phyloP scores from a whole-genome alignment of 2,888 invertebrate genomes.

The Epinotia demarniana region DNA sequence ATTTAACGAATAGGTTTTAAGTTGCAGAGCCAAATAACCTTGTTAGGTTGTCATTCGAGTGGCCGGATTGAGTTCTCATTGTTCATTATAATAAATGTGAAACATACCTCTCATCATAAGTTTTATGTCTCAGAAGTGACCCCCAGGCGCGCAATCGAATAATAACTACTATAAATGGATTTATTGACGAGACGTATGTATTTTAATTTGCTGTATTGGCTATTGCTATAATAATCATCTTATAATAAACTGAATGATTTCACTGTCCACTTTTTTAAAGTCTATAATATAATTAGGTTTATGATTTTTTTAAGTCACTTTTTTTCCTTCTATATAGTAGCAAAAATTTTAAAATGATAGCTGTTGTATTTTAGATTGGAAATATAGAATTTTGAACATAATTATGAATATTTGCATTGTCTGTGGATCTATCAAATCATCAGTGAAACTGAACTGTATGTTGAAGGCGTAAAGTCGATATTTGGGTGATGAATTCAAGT shows the following conservation, averaged over 20 bases:
- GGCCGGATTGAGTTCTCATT: slow-evolving; percentile 38
- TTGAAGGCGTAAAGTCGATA: slow-evolving; percentile 3
- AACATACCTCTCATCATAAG: slow-evolving; percentile 27
- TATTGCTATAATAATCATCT: neutral
- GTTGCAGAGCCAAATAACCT: slow-evolving; percentile 39
- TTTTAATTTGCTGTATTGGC: slow-evolving; percentile 6
- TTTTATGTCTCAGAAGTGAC: slow-evolving; percentile 10
- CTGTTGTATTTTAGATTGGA: slow-evolving; percentile 3
- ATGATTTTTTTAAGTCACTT: slow-evolving; percentile 1
- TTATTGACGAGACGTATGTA: slow-evolving; percentile 1
- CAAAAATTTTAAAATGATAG: neutral
- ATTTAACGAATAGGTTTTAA: slow-evolving; percentile 42
- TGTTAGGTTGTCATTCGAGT: slow-evolving; percentile 1
- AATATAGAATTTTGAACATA: neutral
- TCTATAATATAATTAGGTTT: neutral
- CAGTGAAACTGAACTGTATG: slow-evolving; percentile 31
- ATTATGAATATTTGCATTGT: neutral
- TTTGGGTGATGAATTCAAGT: slow-evolving; percentile 23
- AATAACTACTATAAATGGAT: neutral
- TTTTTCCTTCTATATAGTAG: neutral
- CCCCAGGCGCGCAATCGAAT: slow-evolving; percentile 4
- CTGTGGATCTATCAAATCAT: slow-evolving; percentile 1
- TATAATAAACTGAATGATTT: neutral
- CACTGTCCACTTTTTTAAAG: neutral
- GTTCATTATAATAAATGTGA: slow-evolving; percentile 17